Base-by-base conservation (phyloP, 1,140 invertebrate species). In the Lepidurus apus region DNA sequence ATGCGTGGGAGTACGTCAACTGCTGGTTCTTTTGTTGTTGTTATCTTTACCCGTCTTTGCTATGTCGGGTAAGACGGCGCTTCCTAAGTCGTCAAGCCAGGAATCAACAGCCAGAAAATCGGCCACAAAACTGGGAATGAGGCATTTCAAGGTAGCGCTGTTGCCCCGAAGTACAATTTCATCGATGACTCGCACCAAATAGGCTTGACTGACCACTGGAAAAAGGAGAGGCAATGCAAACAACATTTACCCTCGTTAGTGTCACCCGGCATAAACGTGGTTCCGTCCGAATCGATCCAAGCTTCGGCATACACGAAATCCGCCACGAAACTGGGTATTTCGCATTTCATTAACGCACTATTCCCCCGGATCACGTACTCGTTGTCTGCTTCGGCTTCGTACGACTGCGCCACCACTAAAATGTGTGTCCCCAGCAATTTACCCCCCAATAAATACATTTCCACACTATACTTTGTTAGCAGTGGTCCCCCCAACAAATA, bases 311-410 rank as follows among this genome's bases (percentile, higher is more conserved):
- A 88, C 80, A 98, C 91, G 86, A 96, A 97, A 86, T 97, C 95
- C 78, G 93, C 93, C 74, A 97, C 94, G 87, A 96, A 97, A 82
- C 92, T 93, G 74, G 95, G 96, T 80, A 97, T 95, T 88, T 94
- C 93, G 88, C 95, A 98, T 86, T 93, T 95, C 87, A 97, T 91
- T 82, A 97, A 91, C 78, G 93, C 95, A 75, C 93, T 91, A 87
- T 96, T 96, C 76, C 94, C 95, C 83, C 91, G 90, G 83, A 96
- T 96, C 76, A 96, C 94, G 87, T 96, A 97, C 83, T 96, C 94
- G 86, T 96, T 95, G 87, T 95, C 93, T 81, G 94, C 92, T 87
- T 95, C 92, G 81, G 94, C 94, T 85, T 93, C 91, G 87, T 94
- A 96, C 85, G 89, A 91, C 88, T 94, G 91, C 83, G 89, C 91